These are phyloP conservation scores for Eriocheir sinensis DNA, from an alignment of 1,140 invertebrate genomes.

Conservation along the genomic window DNA sequence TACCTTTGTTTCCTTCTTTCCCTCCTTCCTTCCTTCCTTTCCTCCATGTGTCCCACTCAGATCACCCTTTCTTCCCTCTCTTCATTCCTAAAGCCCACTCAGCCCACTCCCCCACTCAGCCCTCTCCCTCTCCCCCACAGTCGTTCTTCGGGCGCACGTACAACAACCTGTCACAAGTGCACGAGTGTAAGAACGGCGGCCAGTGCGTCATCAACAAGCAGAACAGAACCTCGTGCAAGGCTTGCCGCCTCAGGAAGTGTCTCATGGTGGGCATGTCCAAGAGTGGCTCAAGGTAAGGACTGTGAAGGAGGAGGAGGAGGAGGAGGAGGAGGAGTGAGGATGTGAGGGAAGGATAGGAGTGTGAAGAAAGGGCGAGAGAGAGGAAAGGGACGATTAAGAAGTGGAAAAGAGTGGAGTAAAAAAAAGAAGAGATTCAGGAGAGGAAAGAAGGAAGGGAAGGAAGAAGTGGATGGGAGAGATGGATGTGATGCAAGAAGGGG, in stretches of 20 bases:
- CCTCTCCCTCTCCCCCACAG: neutral
- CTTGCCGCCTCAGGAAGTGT: constrained; percentile 71
- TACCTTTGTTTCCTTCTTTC: too few species aligned
- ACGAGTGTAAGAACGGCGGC: constrained; percentile 72
- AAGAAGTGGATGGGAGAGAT: too few species aligned
- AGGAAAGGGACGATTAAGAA: neutral
- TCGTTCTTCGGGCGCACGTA: constrained; percentile 74
- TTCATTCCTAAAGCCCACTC: neutral
- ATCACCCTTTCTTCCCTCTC: too few species aligned
- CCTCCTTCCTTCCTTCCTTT: too few species aligned
- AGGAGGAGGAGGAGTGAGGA: neutral
- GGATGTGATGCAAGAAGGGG: too few species aligned
- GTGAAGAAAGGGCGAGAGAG: neutral
- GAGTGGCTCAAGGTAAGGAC: constrained; percentile 58
- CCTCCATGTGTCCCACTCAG: too few species aligned
- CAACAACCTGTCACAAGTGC: constrained; percentile 74
- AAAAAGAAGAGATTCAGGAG: too few species aligned
- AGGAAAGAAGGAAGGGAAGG: too few species aligned
- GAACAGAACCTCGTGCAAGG: constrained; percentile 73
- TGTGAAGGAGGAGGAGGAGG: neutral
- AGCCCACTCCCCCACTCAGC: neutral
- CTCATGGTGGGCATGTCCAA: constrained; percentile 74
- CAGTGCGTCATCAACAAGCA: constrained; percentile 72
- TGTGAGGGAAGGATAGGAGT: neutral
- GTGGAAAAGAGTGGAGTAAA: neutral